Percentiles rank a stretch among this genome's conserved stretches.
phyloP scores from a whole-genome alignment of 2,797 vertebrate genomes.

The Nasua narica region DNA sequence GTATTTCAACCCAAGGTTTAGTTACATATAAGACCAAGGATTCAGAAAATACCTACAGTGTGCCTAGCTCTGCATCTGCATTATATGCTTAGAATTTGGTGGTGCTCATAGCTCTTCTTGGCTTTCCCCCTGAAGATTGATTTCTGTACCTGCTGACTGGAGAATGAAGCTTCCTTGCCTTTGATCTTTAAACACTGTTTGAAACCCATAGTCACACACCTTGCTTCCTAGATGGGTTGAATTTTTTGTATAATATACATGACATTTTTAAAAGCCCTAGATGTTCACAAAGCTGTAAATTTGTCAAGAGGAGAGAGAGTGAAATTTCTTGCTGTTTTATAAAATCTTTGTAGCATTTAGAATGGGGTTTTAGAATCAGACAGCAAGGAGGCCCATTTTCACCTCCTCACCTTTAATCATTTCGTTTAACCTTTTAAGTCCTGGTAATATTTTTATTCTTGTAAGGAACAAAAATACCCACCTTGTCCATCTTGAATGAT shows the following conservation, averaged over 20 bases:
- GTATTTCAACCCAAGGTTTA: background rate
- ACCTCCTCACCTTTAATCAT: background rate
- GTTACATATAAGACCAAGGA: background rate
- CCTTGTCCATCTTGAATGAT: background rate
- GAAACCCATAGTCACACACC: background rate
- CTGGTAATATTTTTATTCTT: background rate
- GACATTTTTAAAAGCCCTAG: background rate
- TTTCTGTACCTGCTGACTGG: background rate
- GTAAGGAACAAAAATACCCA: background rate
- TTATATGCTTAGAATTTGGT: background rate
- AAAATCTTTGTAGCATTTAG: background rate
- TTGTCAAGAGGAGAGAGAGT: background rate
- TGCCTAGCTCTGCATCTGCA: background rate
- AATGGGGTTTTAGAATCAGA: background rate
- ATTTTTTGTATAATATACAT: background rate
- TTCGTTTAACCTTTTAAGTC: background rate
- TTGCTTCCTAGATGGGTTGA: background rate
- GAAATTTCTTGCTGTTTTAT: background rate
- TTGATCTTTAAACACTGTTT: background rate
- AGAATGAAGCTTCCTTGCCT: background rate
- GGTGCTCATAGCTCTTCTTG: background rate
- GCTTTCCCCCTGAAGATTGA: background rate
- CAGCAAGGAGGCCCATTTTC: background rate
- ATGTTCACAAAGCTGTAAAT: background rate
- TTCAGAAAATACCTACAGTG: background rate